Evolutionary conservation across 2,113 vertebrate species (phyloP), one percentile per base, ranked within the genome.

Genomic region (Terrapene triunguis): DNA sequence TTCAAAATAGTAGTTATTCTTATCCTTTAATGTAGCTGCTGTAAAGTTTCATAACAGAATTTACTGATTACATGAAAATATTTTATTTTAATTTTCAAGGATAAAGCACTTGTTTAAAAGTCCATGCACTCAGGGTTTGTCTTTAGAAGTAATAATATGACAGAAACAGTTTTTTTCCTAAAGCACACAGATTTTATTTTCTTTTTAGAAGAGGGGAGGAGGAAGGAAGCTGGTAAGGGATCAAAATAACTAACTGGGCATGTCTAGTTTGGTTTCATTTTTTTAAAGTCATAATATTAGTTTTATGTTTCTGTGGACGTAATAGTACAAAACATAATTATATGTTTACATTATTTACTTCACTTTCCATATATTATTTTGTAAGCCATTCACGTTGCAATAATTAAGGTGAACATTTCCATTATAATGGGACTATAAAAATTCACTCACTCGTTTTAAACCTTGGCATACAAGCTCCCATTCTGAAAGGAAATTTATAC

Each of bases 1-100:
- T 98, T 98, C 98, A 98, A 99, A 98, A 98, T 96, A 98, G 96
- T 95, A 96, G 96, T 98, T 98, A 98, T 97, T 98, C 97, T 98
- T 98, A 97, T 86, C 91, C 2, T 98, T 98, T 98, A 98, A 98
- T 98, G 98, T 95, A 95, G 96, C 95, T 80, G 85, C 97, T 96
- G 91, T 95, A 96, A 98, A 96, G 81, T 97, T 95, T 97, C 96
- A 89, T 95, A 96, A 96, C 88, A 92, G 97, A 96, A 98, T 97
- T 97, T 97, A 97, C 96, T 82, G 96, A 96, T 98, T 96, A 97
- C 79, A 55, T 65, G 84, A 96, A 98, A 98, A 97, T 97, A 97
- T 96, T 98, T 96, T 98, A 93, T 92, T 98, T 96, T 95, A 82
- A 94, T 97, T 97, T 95, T 95, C 89, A 90, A 93, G 95, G 80